Evolutionary conservation across 2,797 vertebrate genomes (phyloP).

Genomic region (Huso huso): DNA sequence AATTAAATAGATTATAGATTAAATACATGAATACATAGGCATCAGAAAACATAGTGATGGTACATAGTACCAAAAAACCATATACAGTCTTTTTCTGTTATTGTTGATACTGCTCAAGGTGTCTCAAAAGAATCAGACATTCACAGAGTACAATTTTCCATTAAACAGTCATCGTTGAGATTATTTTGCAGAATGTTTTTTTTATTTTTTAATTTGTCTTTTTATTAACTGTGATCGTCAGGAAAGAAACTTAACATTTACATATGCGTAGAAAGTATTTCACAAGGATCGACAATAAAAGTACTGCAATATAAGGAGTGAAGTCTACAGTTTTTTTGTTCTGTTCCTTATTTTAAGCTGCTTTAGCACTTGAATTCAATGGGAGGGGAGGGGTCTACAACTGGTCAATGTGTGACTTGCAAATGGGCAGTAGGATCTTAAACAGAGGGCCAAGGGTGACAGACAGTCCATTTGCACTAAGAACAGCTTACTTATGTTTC

Average conservation of each 20-base stretch:
- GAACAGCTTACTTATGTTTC: constrained; percentile 22
- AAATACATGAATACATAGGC: constrained; percentile 83
- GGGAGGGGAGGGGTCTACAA: constrained; percentile 31
- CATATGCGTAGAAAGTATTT: constrained; percentile 30
- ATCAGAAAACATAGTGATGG: constrained; percentile 83
- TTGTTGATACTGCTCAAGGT: constrained; percentile 63
- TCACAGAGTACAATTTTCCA: constrained; percentile 58
- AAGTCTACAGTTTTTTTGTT: constrained; percentile 42
- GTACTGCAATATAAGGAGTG: constrained; percentile 38
- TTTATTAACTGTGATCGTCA: constrained; percentile 34
- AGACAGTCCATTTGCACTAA: constrained; percentile 23
- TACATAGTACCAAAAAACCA: constrained; percentile 95
- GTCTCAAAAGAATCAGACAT: constrained; percentile 64
- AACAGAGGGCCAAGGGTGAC: constrained; percentile 35
- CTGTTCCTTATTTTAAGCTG: constrained; percentile 13
- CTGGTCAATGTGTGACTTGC: constrained; percentile 18
- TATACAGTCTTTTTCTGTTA: constrained; percentile 67
- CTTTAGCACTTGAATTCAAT: constrained; percentile 45
- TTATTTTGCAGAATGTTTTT: constrained; percentile 34
- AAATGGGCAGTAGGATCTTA: constrained; percentile 23
- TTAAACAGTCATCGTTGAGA: constrained; percentile 61
- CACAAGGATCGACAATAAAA: constrained; percentile 54
- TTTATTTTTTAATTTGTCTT: not conserved
- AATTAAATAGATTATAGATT: constrained; percentile 98
- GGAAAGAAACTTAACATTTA: constrained; percentile 33